phyloP scores from a whole-genome alignment of 2,888 invertebrate species.

The Corbicula japonica region DNA sequence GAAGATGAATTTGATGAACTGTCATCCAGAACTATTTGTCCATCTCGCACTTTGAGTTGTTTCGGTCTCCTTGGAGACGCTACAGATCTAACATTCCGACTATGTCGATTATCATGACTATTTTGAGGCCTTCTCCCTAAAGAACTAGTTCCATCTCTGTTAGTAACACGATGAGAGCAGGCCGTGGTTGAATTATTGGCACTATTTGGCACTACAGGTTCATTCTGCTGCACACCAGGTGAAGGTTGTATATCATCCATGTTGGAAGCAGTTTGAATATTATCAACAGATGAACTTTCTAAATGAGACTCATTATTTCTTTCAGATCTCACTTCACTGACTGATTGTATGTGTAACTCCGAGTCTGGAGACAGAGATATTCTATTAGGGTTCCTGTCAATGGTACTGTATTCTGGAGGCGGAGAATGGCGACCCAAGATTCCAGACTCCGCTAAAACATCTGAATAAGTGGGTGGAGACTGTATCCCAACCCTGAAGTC shows the following conservation, averaged over 20 bases:
- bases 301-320: constrained; percentile 9
- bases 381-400: constrained; percentile 73
- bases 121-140: constrained; percentile 20
- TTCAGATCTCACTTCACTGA: constrained; percentile 16
- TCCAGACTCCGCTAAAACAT: constrained; percentile 67
- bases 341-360: constrained; percentile 25
- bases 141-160: constrained; percentile 25
- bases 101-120: constrained; percentile 14
- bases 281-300: neutral
- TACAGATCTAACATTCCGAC: constrained; percentile 43
- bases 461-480: constrained; percentile 80
- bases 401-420: constrained; percentile 81
- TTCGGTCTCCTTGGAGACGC: constrained; percentile 47
- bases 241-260: constrained; percentile 19
- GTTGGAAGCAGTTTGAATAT: neutral
- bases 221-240: constrained; percentile 8
- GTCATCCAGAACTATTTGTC: constrained; percentile 65
- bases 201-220: neutral
- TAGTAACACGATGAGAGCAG: neutral
- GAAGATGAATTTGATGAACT: constrained; percentile 52
- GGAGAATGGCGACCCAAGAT: constrained; percentile 68
- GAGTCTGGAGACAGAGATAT: constrained; percentile 11
- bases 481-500: constrained; percentile 72
- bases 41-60: constrained; percentile 66
- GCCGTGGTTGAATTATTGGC: constrained; percentile 9